These are phyloP conservation scores for Lutraria lutraria DNA, from an alignment of 2,888 invertebrate genomes.

Conservation along the genomic window DNA sequence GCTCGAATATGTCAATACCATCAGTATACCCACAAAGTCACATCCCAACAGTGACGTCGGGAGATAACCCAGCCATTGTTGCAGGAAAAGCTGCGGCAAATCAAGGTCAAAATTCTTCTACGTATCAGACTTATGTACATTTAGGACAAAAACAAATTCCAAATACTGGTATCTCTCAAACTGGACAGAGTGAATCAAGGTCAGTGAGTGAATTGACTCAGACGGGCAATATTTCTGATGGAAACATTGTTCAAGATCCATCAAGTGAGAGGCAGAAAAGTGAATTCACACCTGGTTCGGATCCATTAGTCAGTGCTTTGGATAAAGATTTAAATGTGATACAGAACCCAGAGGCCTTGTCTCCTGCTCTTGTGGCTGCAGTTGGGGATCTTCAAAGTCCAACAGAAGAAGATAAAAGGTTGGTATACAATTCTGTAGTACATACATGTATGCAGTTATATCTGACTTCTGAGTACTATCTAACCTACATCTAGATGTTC, in stretches of 20 bases:
- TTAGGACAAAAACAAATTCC: conserved; percentile 61
- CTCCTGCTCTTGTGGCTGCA: conserved; percentile 64
- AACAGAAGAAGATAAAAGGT: conserved; percentile 66
- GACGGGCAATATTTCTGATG: conserved; percentile 27
- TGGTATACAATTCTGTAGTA: no score
- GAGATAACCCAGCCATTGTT: background rate
- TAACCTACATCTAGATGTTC: background rate
- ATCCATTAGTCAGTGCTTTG: conserved; percentile 24
- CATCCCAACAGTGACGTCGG: conserved; percentile 20
- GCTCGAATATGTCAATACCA: conserved; percentile 46
- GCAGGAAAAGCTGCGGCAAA: conserved; percentile 13
- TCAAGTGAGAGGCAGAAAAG: background rate
- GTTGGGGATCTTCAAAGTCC: conserved; percentile 65
- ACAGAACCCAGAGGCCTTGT: conserved; percentile 61
- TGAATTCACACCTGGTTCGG: conserved; percentile 21
- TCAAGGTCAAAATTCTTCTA: conserved; percentile 61
- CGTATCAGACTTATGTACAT: conserved; percentile 66
- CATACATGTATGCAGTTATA: background rate
- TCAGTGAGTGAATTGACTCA: conserved; percentile 38
- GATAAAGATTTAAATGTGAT: conserved; percentile 69
- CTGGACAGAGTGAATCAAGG: conserved; percentile 54
- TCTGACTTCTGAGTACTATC: background rate
- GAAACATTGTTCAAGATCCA: conserved; percentile 11
- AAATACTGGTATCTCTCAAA: conserved; percentile 55
- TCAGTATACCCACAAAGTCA: conserved; percentile 57